These are phyloP conservation scores for Cotesia congregata DNA, from an alignment of 2,888 invertebrate species.

Conservation along the genomic window DNA sequence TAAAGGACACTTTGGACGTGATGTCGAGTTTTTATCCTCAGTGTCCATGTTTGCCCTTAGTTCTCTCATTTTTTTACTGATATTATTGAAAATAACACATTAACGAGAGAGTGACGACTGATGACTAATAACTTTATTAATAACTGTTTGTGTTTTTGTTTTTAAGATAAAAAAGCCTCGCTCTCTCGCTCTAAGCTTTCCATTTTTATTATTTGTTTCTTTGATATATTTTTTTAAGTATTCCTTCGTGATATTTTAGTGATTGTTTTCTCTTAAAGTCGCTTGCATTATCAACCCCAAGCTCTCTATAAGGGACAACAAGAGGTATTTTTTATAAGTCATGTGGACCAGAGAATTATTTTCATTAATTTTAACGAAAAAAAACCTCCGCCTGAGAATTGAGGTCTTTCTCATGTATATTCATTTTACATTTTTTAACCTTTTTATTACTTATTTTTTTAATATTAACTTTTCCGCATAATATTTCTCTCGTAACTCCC, in stretches of 20 bases:
- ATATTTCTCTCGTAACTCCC: conserved; percentile 21
- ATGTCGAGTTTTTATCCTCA: conserved; percentile 60
- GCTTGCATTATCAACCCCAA: conserved; percentile 50
- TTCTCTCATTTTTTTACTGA: conserved; percentile 46
- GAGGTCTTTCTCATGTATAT: conserved; percentile 17
- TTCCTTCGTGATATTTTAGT: conserved; percentile 48
- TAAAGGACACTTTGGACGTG: conserved; percentile 60
- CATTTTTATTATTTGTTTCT: conserved; percentile 29
- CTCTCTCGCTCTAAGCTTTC: conserved; percentile 50
- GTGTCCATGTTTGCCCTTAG: conserved; percentile 58
- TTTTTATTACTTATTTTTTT: conserved; percentile 20
- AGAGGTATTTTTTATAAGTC: conserved; percentile 53
- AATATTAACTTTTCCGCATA: conserved; percentile 18
- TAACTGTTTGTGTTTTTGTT: conserved; percentile 37
- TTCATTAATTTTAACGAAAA: conserved; percentile 14
- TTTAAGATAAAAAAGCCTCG: conserved; percentile 35
- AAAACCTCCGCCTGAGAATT: conserved; percentile 32
- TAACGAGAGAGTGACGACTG: conserved; percentile 39
- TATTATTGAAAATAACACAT: conserved; percentile 23
- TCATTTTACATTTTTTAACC: neutral
- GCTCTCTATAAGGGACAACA: conserved; percentile 63
- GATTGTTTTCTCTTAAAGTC: conserved; percentile 40
- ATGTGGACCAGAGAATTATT: conserved; percentile 29
- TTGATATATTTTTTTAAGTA: conserved; percentile 49
- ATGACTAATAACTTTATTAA: conserved; percentile 37